A percentile compares a stretch with the other conserved stretches of the same genome.
Conservation (phyloP, 92 coral and sea anemone genomes). For the Parazoanthus atlanticus region DNA sequence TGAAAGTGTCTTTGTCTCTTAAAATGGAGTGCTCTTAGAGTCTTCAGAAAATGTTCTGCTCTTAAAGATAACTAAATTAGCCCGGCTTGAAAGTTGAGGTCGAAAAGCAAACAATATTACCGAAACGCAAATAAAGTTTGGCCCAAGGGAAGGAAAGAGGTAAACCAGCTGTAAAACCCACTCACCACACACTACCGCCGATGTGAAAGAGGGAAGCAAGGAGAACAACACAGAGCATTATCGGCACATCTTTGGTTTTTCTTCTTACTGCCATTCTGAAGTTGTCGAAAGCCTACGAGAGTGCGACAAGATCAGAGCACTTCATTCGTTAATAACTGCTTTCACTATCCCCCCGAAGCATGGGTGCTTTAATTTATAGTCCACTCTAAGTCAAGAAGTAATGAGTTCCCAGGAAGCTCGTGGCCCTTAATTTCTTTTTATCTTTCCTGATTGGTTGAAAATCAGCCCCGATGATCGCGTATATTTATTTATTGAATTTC, state of each 20-base stretch:
- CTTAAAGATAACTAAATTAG: background rate
- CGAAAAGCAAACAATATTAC: conserved; percentile 11
- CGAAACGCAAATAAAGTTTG: background rate
- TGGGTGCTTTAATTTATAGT: conserved; percentile 39
- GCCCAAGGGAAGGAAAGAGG: conserved; percentile 44
- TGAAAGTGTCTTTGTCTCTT: background rate
- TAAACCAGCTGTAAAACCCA: conserved; percentile 35
- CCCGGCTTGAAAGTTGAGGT: background rate
- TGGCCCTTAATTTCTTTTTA: conserved; percentile 53
- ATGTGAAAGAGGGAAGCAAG: conserved; percentile 80
- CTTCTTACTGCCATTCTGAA: conserved; percentile 70
- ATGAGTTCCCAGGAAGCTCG: conserved; percentile 36
- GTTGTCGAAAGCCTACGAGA: conserved; percentile 60
- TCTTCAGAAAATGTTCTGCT: background rate
- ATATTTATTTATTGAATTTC: conserved; percentile 69
- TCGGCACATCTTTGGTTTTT: conserved; percentile 67
- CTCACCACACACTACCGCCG: conserved; percentile 81
- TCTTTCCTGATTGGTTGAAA: conserved; percentile 73
- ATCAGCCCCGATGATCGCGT: conserved; percentile 49
- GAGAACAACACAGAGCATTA: conserved; percentile 57
- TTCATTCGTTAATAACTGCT: conserved; percentile 44
- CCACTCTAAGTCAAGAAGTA: conserved; percentile 27
- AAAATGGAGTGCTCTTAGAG: background rate
- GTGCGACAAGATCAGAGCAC: conserved; percentile 40
- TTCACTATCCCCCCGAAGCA: conserved; percentile 55